These are phyloP conservation scores for Tethea ocularis DNA, from an alignment of 2,888 invertebrate species.

Conservation along the genomic window DNA sequence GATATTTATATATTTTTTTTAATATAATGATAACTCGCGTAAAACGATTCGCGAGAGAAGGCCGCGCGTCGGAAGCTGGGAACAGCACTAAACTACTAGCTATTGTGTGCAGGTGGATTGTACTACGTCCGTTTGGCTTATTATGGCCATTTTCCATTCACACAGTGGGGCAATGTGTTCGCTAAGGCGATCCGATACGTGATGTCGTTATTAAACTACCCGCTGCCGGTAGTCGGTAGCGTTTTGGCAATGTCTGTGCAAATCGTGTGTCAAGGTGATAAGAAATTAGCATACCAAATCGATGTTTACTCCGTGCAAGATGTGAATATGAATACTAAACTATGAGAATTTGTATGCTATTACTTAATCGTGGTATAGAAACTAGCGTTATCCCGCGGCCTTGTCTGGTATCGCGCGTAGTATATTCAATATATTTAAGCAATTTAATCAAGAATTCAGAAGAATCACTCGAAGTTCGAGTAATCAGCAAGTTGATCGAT, in stretches of 20 bases:
- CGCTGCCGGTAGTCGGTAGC: constrained; percentile 19
- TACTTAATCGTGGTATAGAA: constrained; percentile 5
- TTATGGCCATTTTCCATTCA: constrained; percentile 79
- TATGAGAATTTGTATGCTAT: constrained; percentile 2
- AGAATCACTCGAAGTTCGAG: too few relatives aligned
- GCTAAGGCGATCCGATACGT: constrained; percentile 41
- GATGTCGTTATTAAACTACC: constrained; percentile 17
- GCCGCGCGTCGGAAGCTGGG: constrained; percentile 78
- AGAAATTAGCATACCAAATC: constrained; percentile 58
- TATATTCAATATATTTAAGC: too few relatives aligned
- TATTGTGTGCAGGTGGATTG: constrained; percentile 83
- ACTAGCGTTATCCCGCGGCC: neutral
- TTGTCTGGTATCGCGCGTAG: neutral
- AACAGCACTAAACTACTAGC: constrained; percentile 75
- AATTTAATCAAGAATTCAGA: too few relatives aligned
- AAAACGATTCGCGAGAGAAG: constrained; percentile 53
- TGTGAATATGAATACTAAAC: constrained; percentile 24
- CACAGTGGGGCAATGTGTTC: constrained; percentile 70
- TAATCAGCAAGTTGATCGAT: neutral
- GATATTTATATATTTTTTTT: constrained; percentile 27
- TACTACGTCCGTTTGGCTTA: constrained; percentile 71
- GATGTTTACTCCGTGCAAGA: constrained; percentile 43
- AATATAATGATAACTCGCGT: constrained; percentile 45
- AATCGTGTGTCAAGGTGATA: constrained; percentile 61
- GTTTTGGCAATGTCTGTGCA: constrained; percentile 48